Base-by-base conservation (phyloP, 2,113 vertebrate species). In the Toxotes chatareus region DNA sequence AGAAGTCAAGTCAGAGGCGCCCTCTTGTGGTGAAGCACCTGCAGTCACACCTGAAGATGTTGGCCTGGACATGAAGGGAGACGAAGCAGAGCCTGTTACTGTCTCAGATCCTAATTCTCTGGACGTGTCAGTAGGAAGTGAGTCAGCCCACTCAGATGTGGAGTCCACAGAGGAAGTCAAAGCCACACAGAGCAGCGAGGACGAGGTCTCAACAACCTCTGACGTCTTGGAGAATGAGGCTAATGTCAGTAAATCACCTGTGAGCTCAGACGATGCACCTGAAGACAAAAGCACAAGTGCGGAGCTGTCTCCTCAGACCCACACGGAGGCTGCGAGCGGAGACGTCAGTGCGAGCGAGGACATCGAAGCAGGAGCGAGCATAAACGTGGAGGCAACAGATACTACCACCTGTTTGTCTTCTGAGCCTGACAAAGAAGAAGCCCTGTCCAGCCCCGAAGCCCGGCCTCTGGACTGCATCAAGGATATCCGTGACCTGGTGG, bases 401-500 rank as follows among this genome's bases (percentile, higher is more conserved):
- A 12, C 38, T 5, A 1, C 47, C 1, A 5, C 21, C 2, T 31
- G 70, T n/a, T 44, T 0, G 14, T 13, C 74, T 3, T 1, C 80
- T 40, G 67, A 57, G 42, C 6, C 61, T 4, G 3, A 13, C 5
- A 8, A 56, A 17, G 73, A 82, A 14, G 84, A 75, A 3, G 17
- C 31, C 0, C 8, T 27, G 3, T 19, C 79, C 14, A 13, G 36
- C 44, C 84, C 79, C 0, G n/a, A 23, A 5, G 34, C n/a, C 17
- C 75, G 0, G 9, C 32, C 93, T 4, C 73, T 36, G 10, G 94
- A 92, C 83, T 90, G 84, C 71, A 34, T 95, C 82, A 91, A 84
- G 82, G 88, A 86, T 76, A 94, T 95, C 85, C 89, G 92, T 0
- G 83, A 94, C 32, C 91, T 95, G 72, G 90, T 94, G 79, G 67